These are phyloP conservation scores for Leptinotarsa haldemani DNA, from an alignment of 2,888 invertebrate species.

Conservation along the genomic window DNA sequence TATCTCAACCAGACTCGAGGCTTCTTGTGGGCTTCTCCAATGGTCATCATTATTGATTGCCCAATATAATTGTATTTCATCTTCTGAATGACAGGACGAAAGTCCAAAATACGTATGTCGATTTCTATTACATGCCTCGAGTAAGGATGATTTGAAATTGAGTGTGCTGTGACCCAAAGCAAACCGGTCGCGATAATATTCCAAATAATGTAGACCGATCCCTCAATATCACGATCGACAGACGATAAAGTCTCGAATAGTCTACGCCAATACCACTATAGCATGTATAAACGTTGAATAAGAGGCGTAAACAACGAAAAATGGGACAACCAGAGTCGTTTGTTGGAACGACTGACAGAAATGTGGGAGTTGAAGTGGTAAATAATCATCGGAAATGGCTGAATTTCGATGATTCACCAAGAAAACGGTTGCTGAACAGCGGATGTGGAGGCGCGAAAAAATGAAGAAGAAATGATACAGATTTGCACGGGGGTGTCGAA, in stretches of 20 bases:
- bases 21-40: no score
- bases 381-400: slow-evolving; percentile 32
- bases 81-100: no score
- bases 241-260: not conserved
- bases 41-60: no score
- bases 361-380: slow-evolving; percentile 34
- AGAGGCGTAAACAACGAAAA: slow-evolving; percentile 26
- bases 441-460: slow-evolving; percentile 25
- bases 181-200: not conserved
- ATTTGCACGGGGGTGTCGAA: not conserved
- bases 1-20: no score
- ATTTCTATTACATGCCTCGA: no score
- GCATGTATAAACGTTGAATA: slow-evolving; percentile 20
- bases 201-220: not conserved
- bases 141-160: no score
- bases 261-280: slow-evolving; percentile 1
- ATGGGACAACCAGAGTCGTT: slow-evolving; percentile 27
- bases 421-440: slow-evolving; percentile 20
- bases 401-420: slow-evolving; percentile 33
- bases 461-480: slow-evolving; percentile 13
- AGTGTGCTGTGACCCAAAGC: not conserved
- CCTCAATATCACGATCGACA: not conserved
- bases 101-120: no score
- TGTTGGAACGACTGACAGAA: slow-evolving; percentile 28
- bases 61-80: no score